phyloP scores from a whole-genome alignment of 2,888 invertebrate species.

The Helicoverpa assulta region DNA sequence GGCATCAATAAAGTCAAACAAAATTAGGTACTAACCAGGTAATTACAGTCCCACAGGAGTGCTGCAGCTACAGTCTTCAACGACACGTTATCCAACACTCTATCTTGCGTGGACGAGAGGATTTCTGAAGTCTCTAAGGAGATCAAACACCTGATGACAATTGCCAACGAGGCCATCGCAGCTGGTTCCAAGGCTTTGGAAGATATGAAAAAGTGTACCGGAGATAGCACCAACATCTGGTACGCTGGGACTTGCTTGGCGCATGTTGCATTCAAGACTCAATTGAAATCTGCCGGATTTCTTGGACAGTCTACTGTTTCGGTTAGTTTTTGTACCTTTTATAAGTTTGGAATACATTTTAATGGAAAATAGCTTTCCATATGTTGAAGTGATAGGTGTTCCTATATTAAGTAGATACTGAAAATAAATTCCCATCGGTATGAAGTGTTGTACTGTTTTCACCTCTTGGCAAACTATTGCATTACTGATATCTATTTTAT shows the following conservation, averaged over 20 bases:
- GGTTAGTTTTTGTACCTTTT: slow-evolving; percentile 66
- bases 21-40: background rate
- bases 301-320: slow-evolving; percentile 74
- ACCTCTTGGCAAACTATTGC: too few species aligned
- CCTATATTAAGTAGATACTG: too few species aligned
- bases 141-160: slow-evolving; percentile 65
- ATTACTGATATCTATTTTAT: too few species aligned
- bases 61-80: slow-evolving; percentile 74
- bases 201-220: slow-evolving; percentile 77
- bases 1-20: too few species aligned
- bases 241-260: slow-evolving; percentile 77
- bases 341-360: too few species aligned
- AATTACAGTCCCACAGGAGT: slow-evolving; percentile 70
- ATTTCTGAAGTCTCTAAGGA: slow-evolving; percentile 71
- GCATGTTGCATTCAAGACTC: slow-evolving; percentile 73
- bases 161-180: slow-evolving; percentile 69
- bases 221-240: slow-evolving; percentile 67
- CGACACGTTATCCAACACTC: slow-evolving; percentile 69
- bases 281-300: slow-evolving; percentile 73
- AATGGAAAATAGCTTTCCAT: too few species aligned
- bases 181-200: slow-evolving; percentile 70
- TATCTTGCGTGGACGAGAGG: slow-evolving; percentile 75
- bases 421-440: too few species aligned
- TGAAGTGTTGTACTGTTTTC: too few species aligned
- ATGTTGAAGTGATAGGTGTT: too few species aligned